A percentile compares a stretch with the other conserved stretches of the same genome.
These are phyloP conservation scores for Umimayanthus kanabou DNA, from an alignment of 92 coral and sea anemone species.

Conservation along the genomic window DNA sequence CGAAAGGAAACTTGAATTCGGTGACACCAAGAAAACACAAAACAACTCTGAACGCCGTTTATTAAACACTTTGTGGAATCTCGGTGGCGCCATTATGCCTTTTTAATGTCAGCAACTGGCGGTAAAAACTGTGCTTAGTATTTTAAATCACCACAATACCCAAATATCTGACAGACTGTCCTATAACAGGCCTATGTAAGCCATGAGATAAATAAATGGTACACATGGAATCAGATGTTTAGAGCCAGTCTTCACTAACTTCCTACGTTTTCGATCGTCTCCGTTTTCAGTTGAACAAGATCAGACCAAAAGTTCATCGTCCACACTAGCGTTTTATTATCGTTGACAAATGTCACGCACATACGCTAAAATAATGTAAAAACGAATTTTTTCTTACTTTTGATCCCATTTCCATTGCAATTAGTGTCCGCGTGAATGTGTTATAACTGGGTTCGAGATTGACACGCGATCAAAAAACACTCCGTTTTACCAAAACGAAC, in stretches of 20 bases:
- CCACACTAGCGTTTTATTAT: not conserved
- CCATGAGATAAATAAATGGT: not conserved
- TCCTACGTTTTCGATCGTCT: not conserved
- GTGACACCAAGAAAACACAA: not conserved
- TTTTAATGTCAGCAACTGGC: not conserved
- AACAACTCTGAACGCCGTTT: not conserved
- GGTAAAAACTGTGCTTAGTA: not conserved
- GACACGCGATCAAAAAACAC: no score
- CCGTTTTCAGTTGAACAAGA: not conserved
- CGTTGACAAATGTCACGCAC: not conserved
- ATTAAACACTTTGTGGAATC: not conserved
- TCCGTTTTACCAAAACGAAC: no score
- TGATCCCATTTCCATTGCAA: not conserved
- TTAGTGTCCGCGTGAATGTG: not conserved
- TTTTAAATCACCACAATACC: not conserved
- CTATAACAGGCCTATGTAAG: no score
- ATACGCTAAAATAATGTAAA: not conserved
- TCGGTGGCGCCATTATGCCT: constrained; percentile 9
- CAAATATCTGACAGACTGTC: no score
- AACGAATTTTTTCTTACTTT: not conserved
- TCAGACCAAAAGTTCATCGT: not conserved
- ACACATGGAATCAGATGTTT: not conserved
- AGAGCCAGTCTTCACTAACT: not conserved
- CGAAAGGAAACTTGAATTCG: not conserved
- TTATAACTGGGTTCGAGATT: no score